A percentile compares a stretch with the other conserved stretches of the same genome.
Evolutionary conservation across 2,888 invertebrate species (phyloP).

Genomic region (Nephrotoma appendiculata): DNA sequence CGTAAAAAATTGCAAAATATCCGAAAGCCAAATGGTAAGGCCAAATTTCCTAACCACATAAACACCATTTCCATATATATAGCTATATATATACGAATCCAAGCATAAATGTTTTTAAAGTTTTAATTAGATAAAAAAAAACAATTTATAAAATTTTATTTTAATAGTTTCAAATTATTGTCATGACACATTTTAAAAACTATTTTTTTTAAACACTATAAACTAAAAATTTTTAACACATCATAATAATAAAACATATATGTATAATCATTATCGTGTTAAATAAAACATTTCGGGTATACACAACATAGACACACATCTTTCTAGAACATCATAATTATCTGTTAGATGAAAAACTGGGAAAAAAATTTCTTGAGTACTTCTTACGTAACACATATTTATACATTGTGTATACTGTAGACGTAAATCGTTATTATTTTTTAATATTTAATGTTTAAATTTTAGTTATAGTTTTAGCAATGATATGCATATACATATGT

Average conservation of each 20-base stretch:
- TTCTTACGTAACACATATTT: neutral
- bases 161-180: neutral
- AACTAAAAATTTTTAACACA: neutral
- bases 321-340: neutral
- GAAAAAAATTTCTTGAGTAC: neutral
- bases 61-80: neutral
- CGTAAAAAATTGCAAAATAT: no score
- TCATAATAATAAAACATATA: neutral
- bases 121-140: neutral
- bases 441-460: neutral
- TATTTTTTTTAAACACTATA: neutral
- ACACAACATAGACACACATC: neutral
- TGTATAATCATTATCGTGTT: neutral
- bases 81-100: neutral
- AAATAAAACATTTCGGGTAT: neutral
- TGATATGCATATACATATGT: neutral
- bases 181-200: neutral
- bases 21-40: no score
- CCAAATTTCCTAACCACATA: neutral
- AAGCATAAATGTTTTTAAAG: neutral
- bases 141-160: neutral
- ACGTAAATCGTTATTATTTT: neutral
- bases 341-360: neutral
- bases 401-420: neutral
- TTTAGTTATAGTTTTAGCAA: neutral